Percentiles rank a stretch among this genome's conserved stretches.
phyloP scores from a whole-genome alignment of 2,113 vertebrate species.

The Mus musculus region DNA sequence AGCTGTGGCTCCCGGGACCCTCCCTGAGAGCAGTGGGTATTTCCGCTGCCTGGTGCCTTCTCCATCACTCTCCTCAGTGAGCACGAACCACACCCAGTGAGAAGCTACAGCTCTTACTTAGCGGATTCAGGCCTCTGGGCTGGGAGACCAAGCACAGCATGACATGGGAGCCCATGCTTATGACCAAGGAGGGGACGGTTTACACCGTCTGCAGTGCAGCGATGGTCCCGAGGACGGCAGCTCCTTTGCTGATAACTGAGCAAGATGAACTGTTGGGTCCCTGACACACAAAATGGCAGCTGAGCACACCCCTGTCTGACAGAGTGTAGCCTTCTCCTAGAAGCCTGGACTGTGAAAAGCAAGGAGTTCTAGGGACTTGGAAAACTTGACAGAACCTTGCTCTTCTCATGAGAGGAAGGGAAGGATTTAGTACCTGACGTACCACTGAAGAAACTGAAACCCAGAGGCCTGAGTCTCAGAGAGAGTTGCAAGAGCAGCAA shows the following conservation, averaged over 20 bases:
- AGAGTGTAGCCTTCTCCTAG: background rate
- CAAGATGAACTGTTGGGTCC: background rate
- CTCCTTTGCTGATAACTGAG: background rate
- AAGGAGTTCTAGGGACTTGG: background rate
- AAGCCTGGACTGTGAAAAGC: background rate
- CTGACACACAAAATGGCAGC: background rate
- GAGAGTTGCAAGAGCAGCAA: background rate
- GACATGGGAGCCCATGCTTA: accelerated
- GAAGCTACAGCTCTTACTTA: background rate
- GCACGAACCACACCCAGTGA: background rate
- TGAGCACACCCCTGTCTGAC: background rate
- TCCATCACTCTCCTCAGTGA: background rate
- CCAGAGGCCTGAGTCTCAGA: background rate
- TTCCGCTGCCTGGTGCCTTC: background rate
- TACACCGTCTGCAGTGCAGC: background rate
- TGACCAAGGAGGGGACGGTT: background rate
- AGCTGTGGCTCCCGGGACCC: background rate
- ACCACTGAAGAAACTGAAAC: background rate
- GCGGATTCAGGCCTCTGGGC: background rate
- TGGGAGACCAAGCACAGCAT: background rate
- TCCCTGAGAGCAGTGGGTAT: background rate
- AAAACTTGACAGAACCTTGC: background rate
- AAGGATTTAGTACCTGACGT: background rate
- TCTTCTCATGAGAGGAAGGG: background rate
- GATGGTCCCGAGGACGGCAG: background rate